Evolutionary conservation across 2,888 invertebrate species (phyloP).

Genomic region (Entomobrya proxima): DNA sequence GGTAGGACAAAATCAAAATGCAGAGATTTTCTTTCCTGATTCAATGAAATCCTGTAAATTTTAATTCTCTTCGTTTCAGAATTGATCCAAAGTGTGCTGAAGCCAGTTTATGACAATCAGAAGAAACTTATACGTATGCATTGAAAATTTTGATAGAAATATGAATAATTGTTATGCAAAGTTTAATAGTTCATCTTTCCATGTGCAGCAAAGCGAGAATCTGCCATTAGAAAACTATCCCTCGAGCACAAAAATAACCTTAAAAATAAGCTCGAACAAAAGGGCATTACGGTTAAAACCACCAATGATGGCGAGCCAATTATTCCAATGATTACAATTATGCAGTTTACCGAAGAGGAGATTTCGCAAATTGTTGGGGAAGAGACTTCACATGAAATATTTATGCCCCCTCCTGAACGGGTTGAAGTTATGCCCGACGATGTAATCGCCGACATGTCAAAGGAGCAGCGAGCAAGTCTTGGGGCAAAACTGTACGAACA

Average conservation of each 20-base stretch:
- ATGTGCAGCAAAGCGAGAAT: neutral
- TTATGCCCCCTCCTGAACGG: neutral
- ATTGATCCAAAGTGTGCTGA: neutral
- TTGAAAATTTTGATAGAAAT: neutral
- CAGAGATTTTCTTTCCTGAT: too few relatives aligned
- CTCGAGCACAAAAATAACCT: neutral
- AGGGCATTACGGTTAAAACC: neutral
- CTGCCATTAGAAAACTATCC: neutral
- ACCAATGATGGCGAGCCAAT: neutral
- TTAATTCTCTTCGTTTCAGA: neutral
- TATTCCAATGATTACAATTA: neutral
- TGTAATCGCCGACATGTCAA: neutral
- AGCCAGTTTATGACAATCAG: constrained; percentile 24
- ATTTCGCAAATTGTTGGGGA: neutral
- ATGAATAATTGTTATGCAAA: neutral
- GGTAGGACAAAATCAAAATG: neutral
- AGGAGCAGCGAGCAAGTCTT: neutral
- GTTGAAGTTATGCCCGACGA: neutral
- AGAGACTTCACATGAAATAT: neutral
- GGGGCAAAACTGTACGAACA: neutral
- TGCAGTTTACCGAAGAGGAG: constrained; percentile 24
- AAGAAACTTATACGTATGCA: neutral
- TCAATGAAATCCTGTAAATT: neutral
- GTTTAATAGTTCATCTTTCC: too few relatives aligned
- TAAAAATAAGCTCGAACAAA: neutral